These are phyloP conservation scores for Athalia cordata DNA, from an alignment of 2,888 invertebrate genomes.

Conservation along the genomic window DNA sequence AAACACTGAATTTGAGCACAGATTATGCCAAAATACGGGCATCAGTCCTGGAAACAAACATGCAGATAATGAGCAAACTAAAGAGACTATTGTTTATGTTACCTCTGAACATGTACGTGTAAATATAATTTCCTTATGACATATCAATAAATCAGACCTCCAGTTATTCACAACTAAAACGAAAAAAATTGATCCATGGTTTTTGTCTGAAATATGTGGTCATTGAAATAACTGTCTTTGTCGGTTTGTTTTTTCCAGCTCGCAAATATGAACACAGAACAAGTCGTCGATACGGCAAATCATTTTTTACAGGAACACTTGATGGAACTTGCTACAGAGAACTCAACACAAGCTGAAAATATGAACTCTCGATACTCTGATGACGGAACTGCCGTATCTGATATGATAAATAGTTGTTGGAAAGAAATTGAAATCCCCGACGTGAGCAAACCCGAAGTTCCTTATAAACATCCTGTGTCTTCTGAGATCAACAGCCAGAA, in stretches of 20 bases:
- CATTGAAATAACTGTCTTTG: not conserved
- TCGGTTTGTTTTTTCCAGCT: conserved; percentile 50
- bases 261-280: conserved; percentile 55
- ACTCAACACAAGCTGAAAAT: conserved; percentile 5
- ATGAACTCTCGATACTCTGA: conserved; percentile 17
- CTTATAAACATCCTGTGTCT: not conserved
- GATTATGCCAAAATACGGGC: not conserved
- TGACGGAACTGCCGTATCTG: conserved; percentile 24
- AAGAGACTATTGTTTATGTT: conserved; percentile 58
- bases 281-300: conserved; percentile 54
- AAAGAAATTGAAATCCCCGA: conserved; percentile 34
- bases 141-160: not conserved
- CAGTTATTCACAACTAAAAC: no score
- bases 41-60: not conserved
- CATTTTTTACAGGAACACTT: conserved; percentile 54
- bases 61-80: conserved; percentile 47
- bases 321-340: conserved; percentile 57
- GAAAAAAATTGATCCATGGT: no score
- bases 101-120: conserved; percentile 59
- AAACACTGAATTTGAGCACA: not conserved
- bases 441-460: conserved; percentile 4
- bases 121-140: not conserved
- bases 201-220: not conserved
- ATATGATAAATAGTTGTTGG: conserved; percentile 34
- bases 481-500: conserved; percentile 18